Evolutionary conservation across 2,888 invertebrate genomes (phyloP).

Genomic region (Mythimna albipuncta): DNA sequence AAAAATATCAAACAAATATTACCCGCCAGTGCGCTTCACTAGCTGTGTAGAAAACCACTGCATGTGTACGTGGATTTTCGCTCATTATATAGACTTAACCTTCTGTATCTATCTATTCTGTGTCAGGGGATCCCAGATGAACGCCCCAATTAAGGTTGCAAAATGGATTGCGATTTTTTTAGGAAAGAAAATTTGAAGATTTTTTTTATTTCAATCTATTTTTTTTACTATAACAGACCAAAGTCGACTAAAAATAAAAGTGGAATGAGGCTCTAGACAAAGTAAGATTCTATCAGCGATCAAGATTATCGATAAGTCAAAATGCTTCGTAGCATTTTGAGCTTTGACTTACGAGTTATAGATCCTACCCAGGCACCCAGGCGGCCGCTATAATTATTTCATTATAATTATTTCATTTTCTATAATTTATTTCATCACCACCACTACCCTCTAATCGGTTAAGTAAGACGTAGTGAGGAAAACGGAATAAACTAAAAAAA

Average conservation of each 20-base stretch:
- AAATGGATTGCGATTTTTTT: slow-evolving; percentile 23
- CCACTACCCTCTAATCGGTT: too few relatives aligned
- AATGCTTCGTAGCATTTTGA: not conserved
- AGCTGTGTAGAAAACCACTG: too few relatives aligned
- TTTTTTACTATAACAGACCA: not conserved
- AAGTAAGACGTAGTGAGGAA: too few relatives aligned
- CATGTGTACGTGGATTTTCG: not conserved
- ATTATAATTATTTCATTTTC: too few relatives aligned
- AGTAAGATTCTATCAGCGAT: not conserved
- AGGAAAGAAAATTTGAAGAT: not conserved
- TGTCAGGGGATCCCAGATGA: not conserved
- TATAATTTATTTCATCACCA: too few relatives aligned
- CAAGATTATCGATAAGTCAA: not conserved
- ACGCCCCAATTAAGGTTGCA: slow-evolving; percentile 11
- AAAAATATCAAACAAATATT: too few relatives aligned
- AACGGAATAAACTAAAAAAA: too few relatives aligned
- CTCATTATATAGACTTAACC: not conserved
- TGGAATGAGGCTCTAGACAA: not conserved
- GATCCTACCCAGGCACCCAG: too few relatives aligned
- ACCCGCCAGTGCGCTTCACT: too few relatives aligned
- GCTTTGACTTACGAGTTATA: too few relatives aligned
- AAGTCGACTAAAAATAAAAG: not conserved
- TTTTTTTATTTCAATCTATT: not conserved
- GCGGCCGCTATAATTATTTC: too few relatives aligned
- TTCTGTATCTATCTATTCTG: not conserved